Evolutionary conservation across 2,888 invertebrate species (phyloP), one percentile per base, ranked within the genome.

Genomic region (Falcaria lacertinaria): DNA sequence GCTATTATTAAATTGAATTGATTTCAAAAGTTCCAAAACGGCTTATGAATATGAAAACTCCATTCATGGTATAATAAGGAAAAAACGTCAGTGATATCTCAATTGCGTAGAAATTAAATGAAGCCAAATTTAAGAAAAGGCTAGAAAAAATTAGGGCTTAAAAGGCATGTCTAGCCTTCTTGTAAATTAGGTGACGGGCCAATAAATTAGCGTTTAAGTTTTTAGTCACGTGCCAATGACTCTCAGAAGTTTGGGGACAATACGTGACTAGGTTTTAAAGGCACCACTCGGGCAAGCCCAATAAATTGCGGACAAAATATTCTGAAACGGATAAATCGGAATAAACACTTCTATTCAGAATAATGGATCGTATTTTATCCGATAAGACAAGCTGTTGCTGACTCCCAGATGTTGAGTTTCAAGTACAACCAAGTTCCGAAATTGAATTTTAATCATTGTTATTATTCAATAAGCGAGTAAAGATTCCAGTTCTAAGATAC

Each of bases 161-260:
- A 32, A 33, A 16, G 39, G 51, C 51, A 51, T 19, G 7, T 28
- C 53, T 46, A 59, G 57, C 42, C 47, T 50, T 47, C 33, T 22
- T 33, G 2, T 13, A 25, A 22, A 25, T 36, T 19, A 25, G 4
- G 25, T 25, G 37, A 8, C 14, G 25, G 6, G 16, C 22, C 22
- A 37, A 35, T 25, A 37, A 37, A 37, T 37, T 25, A 37, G 37
- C 14, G 7, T 14, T 37, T 14, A 37, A 36, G 15, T 37, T 25
- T 15, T 37, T 11, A 15, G 37, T 37, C 36, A 36, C 36, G 36
- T 36, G 36, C 36, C 19, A 36, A 37, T 25, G 4, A 15, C 25
- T 25, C 37, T 14, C 25, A 13, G 37, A 37, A 14, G 17, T n/a
- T 37, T 37, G 14, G 22, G 25, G 14, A 37, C 25, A 8, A 11